These are phyloP conservation scores for Rhabdophis nuchalis DNA, from an alignment of 2,797 vertebrate species.

Conservation along the genomic window DNA sequence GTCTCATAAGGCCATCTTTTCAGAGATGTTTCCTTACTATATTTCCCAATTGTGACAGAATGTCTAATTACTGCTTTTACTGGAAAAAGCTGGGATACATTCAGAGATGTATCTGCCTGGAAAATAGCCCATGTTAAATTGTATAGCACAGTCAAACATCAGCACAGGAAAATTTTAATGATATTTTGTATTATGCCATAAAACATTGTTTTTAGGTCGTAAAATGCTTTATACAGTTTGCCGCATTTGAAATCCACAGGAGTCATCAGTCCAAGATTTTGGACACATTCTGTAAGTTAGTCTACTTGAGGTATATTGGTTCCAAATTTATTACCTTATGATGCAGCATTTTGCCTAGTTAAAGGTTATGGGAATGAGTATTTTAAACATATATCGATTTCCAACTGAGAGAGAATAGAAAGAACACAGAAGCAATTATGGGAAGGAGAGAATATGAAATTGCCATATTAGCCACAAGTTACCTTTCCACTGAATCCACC, in stretches of 20 bases:
- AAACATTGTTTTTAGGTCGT: not conserved
- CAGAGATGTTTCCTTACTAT: not conserved
- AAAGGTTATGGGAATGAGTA: not conserved
- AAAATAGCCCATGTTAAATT: not conserved
- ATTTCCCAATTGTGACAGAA: not conserved
- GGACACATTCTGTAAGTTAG: not conserved
- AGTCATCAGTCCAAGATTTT: not conserved
- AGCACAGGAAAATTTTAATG: not conserved
- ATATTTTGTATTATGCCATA: not conserved
- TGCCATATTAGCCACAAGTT: slow-evolving; percentile 42
- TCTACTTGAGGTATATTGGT: not conserved
- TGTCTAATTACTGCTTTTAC: not conserved
- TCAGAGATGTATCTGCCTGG: not conserved
- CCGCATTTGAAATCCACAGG: not conserved
- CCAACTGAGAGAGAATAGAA: not conserved
- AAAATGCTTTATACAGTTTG: not conserved
- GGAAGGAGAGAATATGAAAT: not conserved
- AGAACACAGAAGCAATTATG: not conserved
- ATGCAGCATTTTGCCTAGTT: not conserved
- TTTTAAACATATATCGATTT: not conserved
- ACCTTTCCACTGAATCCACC: slow-evolving; percentile 89
- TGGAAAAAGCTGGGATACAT: not conserved
- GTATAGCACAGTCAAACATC: not conserved
- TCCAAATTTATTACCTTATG: not conserved
- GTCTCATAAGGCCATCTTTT: not conserved